Conservation (phyloP, 2,797 vertebrate species). For the Prunella strophiata region DNA sequence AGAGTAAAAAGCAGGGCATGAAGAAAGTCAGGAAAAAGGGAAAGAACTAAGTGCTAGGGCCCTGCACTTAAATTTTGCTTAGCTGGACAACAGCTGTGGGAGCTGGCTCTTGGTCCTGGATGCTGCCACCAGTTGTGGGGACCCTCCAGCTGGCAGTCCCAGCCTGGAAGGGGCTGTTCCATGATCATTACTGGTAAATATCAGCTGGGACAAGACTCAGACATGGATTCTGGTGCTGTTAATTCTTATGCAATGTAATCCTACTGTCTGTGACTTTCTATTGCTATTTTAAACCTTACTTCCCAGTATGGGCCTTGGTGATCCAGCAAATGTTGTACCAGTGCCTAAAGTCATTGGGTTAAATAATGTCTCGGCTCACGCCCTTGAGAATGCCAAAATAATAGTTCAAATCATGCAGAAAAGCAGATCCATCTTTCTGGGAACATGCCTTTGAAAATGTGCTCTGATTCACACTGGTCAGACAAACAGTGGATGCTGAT, state of each 20-base stretch:
- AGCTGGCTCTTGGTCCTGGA: neutral
- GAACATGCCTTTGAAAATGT: slow-evolving; percentile 25
- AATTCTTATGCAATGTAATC: slow-evolving; percentile 24
- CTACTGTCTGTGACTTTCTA: slow-evolving; percentile 33
- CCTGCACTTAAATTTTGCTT: neutral
- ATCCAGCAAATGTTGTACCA: slow-evolving; percentile 23
- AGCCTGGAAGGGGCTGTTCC: neutral
- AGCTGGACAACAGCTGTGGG: neutral
- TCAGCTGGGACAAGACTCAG: neutral
- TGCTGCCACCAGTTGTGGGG: neutral
- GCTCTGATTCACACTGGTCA: slow-evolving; percentile 18
- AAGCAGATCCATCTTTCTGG: slow-evolving; percentile 31
- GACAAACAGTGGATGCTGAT: neutral
- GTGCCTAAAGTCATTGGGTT: slow-evolving; percentile 27
- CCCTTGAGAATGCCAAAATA: slow-evolving; percentile 30
- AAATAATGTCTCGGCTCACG: neutral
- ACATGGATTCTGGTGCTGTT: neutral
- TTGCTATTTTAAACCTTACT: slow-evolving; percentile 56
- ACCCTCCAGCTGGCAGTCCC: neutral
- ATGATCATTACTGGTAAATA: neutral
- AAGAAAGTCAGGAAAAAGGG: neutral
- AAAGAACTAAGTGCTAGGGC: neutral
- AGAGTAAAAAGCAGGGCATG: neutral
- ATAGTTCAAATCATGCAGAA: slow-evolving; percentile 39
- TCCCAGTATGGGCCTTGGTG: slow-evolving; percentile 46